phyloP scores from a whole-genome alignment of 2,888 invertebrate genomes.

The Diarsia mendica region DNA sequence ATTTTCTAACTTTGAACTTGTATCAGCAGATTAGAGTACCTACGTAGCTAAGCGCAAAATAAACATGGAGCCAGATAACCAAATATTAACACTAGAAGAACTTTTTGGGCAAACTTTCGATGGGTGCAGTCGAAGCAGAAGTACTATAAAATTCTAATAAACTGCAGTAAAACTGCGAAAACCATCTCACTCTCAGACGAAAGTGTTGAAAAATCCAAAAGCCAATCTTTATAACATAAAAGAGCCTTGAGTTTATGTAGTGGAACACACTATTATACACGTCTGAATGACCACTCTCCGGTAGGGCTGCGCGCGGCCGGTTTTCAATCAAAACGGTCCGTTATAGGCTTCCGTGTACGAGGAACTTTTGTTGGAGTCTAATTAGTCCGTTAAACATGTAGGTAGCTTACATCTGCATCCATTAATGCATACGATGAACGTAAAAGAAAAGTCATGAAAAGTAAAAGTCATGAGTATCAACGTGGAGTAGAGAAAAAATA shows the following conservation, averaged over 20 bases:
- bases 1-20: neutral
- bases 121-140: too few species aligned
- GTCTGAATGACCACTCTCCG: constrained; percentile 29
- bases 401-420: too few species aligned
- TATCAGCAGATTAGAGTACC: too few species aligned
- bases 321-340: constrained; percentile 7
- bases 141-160: neutral
- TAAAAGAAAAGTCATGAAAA: too few species aligned
- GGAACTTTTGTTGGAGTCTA: neutral
- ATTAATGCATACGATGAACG: too few species aligned
- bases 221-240: constrained; percentile 29
- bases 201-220: constrained; percentile 22
- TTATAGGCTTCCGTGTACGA: neutral
- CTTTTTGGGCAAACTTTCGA: neutral
- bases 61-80: neutral
- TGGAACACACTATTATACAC: constrained; percentile 46
- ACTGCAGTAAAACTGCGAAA: neutral
- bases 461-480: too few species aligned
- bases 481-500: too few species aligned
- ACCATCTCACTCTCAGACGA: neutral
- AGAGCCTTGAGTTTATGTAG: constrained; percentile 34
- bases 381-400: too few species aligned
- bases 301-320: constrained; percentile 36
- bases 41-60: too few species aligned
- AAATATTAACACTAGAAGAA: neutral